Evolutionary conservation across 2,113 vertebrate species (phyloP).

Genomic region (Colaptes auratus): DNA sequence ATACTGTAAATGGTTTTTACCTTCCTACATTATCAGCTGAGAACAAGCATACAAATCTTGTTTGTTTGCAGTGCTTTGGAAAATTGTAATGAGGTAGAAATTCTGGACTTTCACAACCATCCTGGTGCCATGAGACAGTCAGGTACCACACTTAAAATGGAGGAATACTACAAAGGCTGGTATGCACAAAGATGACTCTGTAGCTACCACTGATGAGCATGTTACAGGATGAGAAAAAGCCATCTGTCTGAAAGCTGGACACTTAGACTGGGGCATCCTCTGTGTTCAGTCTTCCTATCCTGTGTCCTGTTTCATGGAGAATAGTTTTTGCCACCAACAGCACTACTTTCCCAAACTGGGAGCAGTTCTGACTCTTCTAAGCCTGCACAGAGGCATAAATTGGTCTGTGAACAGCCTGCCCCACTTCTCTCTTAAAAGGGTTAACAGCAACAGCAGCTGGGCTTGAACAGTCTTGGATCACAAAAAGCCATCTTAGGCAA

Average conservation of each 20-base stretch:
- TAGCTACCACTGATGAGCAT: not conserved
- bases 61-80: not conserved
- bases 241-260: not conserved
- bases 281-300: not conserved
- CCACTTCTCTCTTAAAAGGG: too few species aligned
- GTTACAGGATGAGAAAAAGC: not conserved
- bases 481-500: fast-evolving
- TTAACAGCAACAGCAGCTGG: not conserved
- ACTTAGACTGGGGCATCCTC: not conserved
- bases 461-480: not conserved
- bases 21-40: not conserved
- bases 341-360: not conserved
- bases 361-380: not conserved
- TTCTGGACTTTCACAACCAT: not conserved
- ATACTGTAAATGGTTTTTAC: not conserved
- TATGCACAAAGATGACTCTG: too few species aligned
- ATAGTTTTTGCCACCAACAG: not conserved
- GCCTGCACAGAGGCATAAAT: not conserved
- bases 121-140: not conserved
- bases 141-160: not conserved
- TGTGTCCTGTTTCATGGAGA: not conserved
- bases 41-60: not conserved
- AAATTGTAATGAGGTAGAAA: not conserved
- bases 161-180: too few species aligned
- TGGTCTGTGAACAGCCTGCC: too few species aligned